Evolutionary conservation across 2,113 vertebrate species (phyloP).

Genomic region (Strigops habroptila): DNA sequence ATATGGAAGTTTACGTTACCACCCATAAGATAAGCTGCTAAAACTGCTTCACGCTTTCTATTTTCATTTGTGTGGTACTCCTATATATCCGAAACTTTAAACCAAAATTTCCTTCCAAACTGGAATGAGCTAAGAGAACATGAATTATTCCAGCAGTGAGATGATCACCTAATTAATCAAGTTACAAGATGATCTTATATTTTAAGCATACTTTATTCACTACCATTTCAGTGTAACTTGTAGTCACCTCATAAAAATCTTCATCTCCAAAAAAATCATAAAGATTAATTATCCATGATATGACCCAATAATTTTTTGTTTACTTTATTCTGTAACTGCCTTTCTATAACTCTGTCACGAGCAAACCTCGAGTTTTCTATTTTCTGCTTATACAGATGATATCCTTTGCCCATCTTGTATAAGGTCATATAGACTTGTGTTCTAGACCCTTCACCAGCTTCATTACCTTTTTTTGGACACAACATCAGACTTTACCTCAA

Average conservation of each 20-base stretch:
- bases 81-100: background rate
- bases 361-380: background rate
- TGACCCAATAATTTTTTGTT: background rate
- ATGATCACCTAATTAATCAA: background rate
- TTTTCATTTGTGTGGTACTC: background rate
- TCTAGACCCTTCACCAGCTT: background rate
- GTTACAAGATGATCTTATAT: background rate
- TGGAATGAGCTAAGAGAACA: background rate
- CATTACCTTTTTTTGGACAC: background rate
- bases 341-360: background rate
- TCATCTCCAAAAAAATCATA: background rate
- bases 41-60: background rate
- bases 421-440: background rate
- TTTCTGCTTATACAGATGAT: background rate
- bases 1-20: background rate
- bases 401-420: background rate
- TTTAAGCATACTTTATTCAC: background rate
- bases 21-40: background rate
- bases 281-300: background rate
- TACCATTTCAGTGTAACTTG: background rate
- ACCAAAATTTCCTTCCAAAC: background rate
- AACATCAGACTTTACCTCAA: background rate
- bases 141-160: background rate
- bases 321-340: background rate
- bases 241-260: background rate